A percentile compares a stretch with the other conserved stretches of the same genome.
Evolutionary conservation across 1,140 invertebrate genomes (phyloP).

Genomic region (Ceratina australensis): DNA sequence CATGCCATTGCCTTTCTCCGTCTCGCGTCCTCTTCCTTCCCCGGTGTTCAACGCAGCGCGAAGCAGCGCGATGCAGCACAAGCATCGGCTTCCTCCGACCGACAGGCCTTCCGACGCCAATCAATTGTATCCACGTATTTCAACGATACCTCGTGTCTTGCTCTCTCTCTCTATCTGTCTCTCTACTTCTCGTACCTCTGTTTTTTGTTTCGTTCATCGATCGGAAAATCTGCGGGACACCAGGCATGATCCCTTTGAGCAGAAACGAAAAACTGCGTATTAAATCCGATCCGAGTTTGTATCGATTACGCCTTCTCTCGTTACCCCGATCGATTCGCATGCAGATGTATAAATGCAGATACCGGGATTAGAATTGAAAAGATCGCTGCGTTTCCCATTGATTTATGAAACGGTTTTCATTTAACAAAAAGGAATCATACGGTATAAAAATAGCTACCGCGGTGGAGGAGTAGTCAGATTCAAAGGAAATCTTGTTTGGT

Average conservation of each 20-base stretch:
- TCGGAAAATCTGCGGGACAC: slow-evolving; percentile 9
- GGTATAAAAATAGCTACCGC: too few relatives aligned
- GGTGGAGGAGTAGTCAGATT: too few relatives aligned
- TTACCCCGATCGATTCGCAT: background rate
- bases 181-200: too few relatives aligned
- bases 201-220: too few relatives aligned
- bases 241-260: background rate
- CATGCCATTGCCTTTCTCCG: slow-evolving; percentile 28
- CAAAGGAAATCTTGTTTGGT: background rate
- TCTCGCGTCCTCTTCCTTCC: background rate
- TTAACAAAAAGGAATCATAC: background rate
- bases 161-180: too few relatives aligned
- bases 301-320: slow-evolving; percentile 10
- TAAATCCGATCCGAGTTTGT: slow-evolving; percentile 18
- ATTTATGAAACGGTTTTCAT: background rate
- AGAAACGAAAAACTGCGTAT: slow-evolving; percentile 10
- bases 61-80: background rate
- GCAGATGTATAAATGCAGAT: background rate
- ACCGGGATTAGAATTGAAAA: background rate
- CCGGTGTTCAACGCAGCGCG: background rate
- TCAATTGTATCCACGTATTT: slow-evolving; percentile 50
- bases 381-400: background rate
- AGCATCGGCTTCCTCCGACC: slow-evolving; percentile 45
- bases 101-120: slow-evolving; percentile 31
- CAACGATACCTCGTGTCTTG: background rate